Evolutionary conservation across 2,113 vertebrate genomes (phyloP), one percentile per base, ranked within the genome.

Genomic region (Solea senegalensis): DNA sequence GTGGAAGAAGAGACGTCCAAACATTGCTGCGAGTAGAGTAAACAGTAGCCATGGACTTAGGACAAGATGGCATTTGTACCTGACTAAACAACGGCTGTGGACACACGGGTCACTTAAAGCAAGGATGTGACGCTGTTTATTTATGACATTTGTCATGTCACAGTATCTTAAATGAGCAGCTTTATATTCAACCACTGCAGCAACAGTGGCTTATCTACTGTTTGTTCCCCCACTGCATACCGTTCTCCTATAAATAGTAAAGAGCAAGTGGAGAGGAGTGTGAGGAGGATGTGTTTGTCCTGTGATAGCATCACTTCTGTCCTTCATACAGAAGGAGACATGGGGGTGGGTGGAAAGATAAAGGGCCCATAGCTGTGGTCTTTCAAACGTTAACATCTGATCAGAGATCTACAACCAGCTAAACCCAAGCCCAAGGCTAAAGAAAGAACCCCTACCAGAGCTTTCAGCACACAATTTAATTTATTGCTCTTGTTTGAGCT

Each of bases 301-400:
- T 27, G n/a, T 65, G 83, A 89, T 87, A 82, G 16, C 75, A 88
- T 88, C 80, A 80, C 27, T 8, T 75, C 53, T 74, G 41, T n/a
- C 58, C 52, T 63, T 78, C 59, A 54, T 27, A 27, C 45, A 48
- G 46, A 34, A 21, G 66, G 48, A 9, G 13, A 14, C 21, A 26
- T 27, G 58, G 61, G 66, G 44, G 41, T 40, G 59, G 39, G 52
- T 34, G 13, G 51, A 53, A 41, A 14, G 59, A 60, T 49, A 82
- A 59, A 69, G 40, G 21, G 34, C 59, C 8, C 41, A 72, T 28
- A 50, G 21, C 16, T 53, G 43, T 56, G 1, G 26, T 51, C 59
- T 76, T 82, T 65, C 28, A 72, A 66, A 53, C 21, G 28, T 63
- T 40, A 64, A 51, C 56, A 74, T 72, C 67, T 61, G 58, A 86